A percentile compares a stretch with the other conserved stretches of the same genome.
These are phyloP conservation scores for Herpailurus yagouaroundi DNA, from an alignment of 2,113 vertebrate genomes.

Conservation along the genomic window DNA sequence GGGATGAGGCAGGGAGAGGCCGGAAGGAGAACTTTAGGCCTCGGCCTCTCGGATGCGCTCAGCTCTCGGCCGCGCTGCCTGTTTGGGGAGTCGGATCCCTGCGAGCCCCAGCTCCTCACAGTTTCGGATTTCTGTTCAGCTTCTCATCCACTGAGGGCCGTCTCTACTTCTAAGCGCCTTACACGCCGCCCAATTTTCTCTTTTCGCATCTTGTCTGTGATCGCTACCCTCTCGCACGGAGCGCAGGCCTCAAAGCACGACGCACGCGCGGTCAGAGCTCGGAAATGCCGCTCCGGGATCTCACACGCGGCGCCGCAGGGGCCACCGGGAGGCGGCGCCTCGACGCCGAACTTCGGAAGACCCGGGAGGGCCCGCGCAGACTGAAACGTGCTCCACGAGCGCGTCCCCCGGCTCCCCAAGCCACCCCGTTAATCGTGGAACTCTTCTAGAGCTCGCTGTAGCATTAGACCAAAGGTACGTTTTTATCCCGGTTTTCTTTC, in stretches of 20 bases:
- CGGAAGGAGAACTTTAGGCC: not conserved
- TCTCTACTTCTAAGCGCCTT: not conserved
- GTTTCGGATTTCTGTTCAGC: not conserved
- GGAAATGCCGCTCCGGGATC: not conserved
- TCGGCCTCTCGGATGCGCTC: not conserved
- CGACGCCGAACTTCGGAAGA: not conserved
- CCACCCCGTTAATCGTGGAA: too few relatives aligned
- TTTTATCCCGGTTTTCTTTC: not conserved
- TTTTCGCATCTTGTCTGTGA: not conserved
- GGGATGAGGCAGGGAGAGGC: not conserved
- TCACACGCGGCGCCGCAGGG: not conserved
- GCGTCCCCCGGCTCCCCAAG: not conserved
- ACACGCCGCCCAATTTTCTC: not conserved
- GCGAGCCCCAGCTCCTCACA: not conserved
- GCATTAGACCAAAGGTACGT: not conserved
- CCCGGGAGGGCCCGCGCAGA: not conserved
- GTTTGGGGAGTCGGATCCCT: not conserved
- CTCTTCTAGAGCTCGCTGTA: not conserved
- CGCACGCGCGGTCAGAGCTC: not conserved
- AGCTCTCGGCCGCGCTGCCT: not conserved
- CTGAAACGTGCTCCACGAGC: not conserved
- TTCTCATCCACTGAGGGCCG: not conserved
- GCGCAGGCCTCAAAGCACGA: not conserved
- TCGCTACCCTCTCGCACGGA: not conserved
- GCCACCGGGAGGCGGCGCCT: not conserved